Conservation (phyloP, 2,797 vertebrate species). For the Tokudaia tokunoshimensis region DNA sequence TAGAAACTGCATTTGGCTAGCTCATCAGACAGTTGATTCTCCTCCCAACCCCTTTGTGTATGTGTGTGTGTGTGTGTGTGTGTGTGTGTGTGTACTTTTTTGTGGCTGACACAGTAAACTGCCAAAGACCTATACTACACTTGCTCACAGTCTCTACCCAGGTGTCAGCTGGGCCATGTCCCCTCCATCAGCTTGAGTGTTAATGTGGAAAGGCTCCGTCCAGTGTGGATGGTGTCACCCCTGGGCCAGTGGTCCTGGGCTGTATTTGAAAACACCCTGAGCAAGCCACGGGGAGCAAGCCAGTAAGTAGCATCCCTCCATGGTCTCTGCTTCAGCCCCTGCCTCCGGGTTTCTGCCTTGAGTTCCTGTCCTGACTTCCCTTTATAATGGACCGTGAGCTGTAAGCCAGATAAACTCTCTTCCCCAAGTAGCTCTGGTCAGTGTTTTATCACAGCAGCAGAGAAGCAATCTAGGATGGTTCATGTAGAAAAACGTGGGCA, state of each 20-base stretch:
- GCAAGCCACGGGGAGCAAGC: too few relatives aligned
- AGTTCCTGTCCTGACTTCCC: background rate
- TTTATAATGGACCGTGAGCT: background rate
- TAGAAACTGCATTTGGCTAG: background rate
- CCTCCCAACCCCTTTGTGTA: accelerated
- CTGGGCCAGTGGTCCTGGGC: background rate
- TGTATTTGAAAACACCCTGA: background rate
- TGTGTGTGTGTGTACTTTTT: background rate
- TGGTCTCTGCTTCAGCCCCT: too few relatives aligned
- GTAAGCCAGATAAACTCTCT: background rate
- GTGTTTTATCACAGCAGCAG: background rate
- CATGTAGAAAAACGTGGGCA: background rate
- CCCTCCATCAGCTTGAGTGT: background rate
- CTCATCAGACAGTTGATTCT: background rate
- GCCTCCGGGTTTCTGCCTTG: background rate
- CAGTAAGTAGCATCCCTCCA: too few relatives aligned
- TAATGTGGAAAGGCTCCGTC: background rate
- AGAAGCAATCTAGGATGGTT: background rate
- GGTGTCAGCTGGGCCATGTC: background rate
- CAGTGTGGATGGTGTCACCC: background rate
- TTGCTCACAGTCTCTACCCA: background rate
- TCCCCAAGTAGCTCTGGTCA: background rate
- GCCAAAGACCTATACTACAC: background rate
- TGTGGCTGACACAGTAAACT: background rate
- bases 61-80: background rate